Evolutionary conservation across 2,888 invertebrate species (phyloP).

Genomic region (Drosophila eohydei): DNA sequence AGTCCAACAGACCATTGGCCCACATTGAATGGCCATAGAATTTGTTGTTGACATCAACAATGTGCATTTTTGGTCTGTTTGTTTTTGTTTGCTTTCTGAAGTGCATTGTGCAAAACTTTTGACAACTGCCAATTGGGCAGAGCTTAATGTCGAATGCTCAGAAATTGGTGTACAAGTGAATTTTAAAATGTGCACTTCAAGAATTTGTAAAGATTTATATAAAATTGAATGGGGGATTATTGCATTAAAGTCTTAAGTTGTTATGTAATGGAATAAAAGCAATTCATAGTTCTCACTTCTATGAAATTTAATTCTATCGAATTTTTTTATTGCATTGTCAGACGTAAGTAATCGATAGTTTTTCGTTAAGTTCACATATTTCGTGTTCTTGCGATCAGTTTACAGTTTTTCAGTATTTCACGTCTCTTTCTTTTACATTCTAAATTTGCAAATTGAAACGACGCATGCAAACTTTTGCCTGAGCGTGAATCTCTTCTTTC

Average conservation of each 20-base stretch:
- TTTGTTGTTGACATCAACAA: constrained; percentile 50
- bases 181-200: constrained; percentile 33
- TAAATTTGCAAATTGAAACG: constrained; percentile 38
- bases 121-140: constrained; percentile 49
- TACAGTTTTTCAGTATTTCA: constrained; percentile 3
- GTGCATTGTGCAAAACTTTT: constrained; percentile 69
- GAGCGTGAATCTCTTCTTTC: constrained; percentile 11
- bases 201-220: constrained; percentile 39
- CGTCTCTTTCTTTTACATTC: background rate
- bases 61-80: constrained; percentile 43
- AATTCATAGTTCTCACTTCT: background rate
- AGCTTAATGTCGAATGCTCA: constrained; percentile 35
- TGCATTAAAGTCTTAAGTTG: background rate
- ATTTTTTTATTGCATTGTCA: background rate
- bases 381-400: constrained; percentile 1
- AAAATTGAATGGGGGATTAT: constrained; percentile 3
- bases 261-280: background rate
- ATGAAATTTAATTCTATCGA: background rate
- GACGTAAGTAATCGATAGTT: background rate
- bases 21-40: constrained; percentile 57
- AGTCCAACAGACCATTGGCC: constrained; percentile 44
- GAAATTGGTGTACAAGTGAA: constrained; percentile 43
- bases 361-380: background rate
- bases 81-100: constrained; percentile 42
- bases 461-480: constrained; percentile 14